Conservation (phyloP, 2,113 vertebrate species). For the Phyllostomus discolor region DNA sequence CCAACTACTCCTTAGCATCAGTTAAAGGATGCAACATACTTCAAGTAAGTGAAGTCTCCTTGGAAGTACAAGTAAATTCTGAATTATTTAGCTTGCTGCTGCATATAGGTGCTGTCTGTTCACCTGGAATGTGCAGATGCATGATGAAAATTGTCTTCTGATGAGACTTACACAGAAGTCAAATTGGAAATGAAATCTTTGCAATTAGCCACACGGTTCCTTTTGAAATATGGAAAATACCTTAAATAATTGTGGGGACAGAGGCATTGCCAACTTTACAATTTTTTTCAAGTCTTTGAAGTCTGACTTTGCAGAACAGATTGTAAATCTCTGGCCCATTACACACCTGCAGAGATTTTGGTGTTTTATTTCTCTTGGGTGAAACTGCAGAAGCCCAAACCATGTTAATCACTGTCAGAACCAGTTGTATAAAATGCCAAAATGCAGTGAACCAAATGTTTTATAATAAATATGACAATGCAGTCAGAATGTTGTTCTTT, state of each 20-base stretch:
- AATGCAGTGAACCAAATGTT: constrained; percentile 82
- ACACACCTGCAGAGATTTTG: constrained; percentile 86
- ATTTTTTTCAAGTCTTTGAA: constrained; percentile 84
- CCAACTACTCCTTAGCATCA: constrained; percentile 64
- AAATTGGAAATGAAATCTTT: constrained; percentile 71
- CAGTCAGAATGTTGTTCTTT: constrained; percentile 80
- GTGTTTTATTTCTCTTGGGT: constrained; percentile 88
- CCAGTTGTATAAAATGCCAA: constrained; percentile 88
- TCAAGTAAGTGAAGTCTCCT: constrained; percentile 75
- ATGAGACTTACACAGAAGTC: not conserved
- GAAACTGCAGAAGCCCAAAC: constrained; percentile 82
- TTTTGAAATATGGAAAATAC: constrained; percentile 75
- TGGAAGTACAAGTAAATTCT: constrained; percentile 68
- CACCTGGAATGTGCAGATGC: not conserved
- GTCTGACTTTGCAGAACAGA: constrained; percentile 89
- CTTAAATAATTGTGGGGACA: constrained; percentile 73
- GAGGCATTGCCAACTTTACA: constrained; percentile 77
- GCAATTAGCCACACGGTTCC: constrained; percentile 56
- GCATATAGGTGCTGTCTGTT: not conserved
- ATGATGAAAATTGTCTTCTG: not conserved
- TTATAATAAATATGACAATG: constrained; percentile 86
- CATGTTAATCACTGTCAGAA: constrained; percentile 91
- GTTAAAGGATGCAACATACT: constrained; percentile 61
- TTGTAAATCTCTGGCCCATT: constrained; percentile 91
- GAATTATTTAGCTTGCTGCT: constrained; percentile 60